Conservation (phyloP, 2,113 vertebrate genomes). For the Bostrychus sinensis region DNA sequence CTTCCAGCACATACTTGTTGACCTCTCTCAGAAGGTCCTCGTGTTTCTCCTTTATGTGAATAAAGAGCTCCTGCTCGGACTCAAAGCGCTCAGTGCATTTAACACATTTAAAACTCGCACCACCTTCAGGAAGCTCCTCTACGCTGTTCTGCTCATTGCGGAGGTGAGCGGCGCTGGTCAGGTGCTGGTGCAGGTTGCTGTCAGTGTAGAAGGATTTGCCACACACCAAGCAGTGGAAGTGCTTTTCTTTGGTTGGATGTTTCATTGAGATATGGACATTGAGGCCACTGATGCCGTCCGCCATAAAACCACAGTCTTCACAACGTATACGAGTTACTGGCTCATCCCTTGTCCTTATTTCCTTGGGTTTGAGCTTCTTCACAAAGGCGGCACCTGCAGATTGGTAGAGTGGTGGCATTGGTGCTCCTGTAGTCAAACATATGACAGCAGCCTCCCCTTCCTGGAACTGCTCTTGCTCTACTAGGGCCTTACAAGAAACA, state of each 20-base stretch:
- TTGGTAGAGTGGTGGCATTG: slow-evolving; percentile 44
- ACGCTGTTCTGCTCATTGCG: slow-evolving; percentile 93
- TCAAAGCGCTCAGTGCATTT: slow-evolving; percentile 94
- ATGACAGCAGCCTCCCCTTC: slow-evolving; percentile 58
- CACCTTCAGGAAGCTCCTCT: slow-evolving; percentile 92
- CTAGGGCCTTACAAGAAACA: slow-evolving; percentile 82
- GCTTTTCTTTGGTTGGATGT: slow-evolving; percentile 95
- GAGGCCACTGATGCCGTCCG: slow-evolving; percentile 93
- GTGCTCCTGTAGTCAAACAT: slow-evolving; percentile 50
- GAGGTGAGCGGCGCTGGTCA: slow-evolving; percentile 91
- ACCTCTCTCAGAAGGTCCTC: slow-evolving; percentile 95
- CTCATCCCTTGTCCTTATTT: slow-evolving; percentile 29
- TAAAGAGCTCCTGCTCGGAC: slow-evolving; percentile 91
- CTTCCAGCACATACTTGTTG: slow-evolving; percentile 96
- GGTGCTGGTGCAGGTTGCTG: slow-evolving; percentile 96
- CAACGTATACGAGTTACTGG: slow-evolving; percentile 85
- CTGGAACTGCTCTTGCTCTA: slow-evolving; percentile 76
- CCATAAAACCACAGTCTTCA: slow-evolving; percentile 97
- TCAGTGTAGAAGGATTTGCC: slow-evolving; percentile 98
- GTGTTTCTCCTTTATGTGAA: slow-evolving; percentile 97
- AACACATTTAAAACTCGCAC: slow-evolving; percentile 93
- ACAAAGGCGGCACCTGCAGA: slow-evolving; percentile 30
- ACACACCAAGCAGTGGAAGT: slow-evolving; percentile 95
- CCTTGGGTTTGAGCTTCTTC: slow-evolving; percentile 67
- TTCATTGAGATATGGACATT: slow-evolving; percentile 99